Evolutionary conservation across 23 tunicate genomes (phyloP).

Genomic region (Styela plicata): DNA sequence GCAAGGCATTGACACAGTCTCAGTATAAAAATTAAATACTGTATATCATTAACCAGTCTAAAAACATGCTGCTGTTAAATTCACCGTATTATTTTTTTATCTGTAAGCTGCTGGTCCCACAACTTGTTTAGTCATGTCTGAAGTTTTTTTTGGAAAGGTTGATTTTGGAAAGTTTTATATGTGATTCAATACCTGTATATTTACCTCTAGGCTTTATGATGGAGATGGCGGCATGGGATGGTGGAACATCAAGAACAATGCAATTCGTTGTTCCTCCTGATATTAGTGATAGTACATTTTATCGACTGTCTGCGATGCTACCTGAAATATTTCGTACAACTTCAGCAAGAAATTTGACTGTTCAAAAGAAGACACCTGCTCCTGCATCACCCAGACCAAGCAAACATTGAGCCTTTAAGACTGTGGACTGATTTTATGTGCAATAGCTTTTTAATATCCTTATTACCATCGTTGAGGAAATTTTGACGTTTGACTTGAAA

Average conservation of each 20-base stretch:
- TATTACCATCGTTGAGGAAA: no score
- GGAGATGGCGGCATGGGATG: constrained; percentile 98
- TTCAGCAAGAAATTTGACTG: constrained; percentile 66
- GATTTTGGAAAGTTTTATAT: no score
- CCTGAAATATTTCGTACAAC: constrained; percentile 94
- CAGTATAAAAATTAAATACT: no score
- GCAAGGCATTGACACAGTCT: no score
- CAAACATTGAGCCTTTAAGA: no score
- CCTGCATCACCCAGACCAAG: neutral
- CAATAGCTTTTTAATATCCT: no score
- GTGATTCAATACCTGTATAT: neutral
- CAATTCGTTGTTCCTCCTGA: constrained; percentile 93
- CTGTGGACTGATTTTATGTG: no score
- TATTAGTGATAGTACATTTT: constrained; percentile 68
- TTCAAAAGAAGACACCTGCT: neutral
- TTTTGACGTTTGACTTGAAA: no score
- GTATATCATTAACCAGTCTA: no score
- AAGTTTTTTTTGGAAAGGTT: neutral
- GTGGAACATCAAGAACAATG: constrained; percentile 86
- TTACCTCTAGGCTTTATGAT: constrained; percentile 75
- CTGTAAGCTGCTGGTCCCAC: no score
- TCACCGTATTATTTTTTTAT: no score
- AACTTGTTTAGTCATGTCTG: neutral
- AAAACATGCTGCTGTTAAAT: no score
- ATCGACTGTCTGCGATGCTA: constrained; percentile 53